Evolutionary conservation across 35 echinoderm and acorn worm genomes (phyloP), one percentile per base, ranked within the genome.

Genomic region (Anneissia japonica): DNA sequence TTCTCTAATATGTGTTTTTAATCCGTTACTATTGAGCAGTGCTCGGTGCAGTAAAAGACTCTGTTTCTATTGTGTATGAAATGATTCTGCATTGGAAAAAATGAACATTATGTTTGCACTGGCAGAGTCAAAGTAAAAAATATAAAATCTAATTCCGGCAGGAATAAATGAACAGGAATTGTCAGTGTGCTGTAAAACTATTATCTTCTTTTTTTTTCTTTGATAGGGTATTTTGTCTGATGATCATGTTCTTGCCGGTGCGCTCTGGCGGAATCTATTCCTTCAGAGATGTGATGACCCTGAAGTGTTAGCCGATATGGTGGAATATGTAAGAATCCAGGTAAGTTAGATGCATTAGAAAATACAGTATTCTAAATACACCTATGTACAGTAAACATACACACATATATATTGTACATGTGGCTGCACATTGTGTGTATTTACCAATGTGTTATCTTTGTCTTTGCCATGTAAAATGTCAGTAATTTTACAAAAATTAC

Each of bases 261-360:
- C 95, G 4, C 56, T 98, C 40, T 98, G 95, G 95, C 84, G 95
- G 23, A 98, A 91, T 81, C 30, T 98, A 30, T 98, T 98, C 37
- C 35, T 89, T 41, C 77, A 81, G 55, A 77, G 86, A 30, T 93
- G 92, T 32, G 86, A 93, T 39, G 95, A 98, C 43, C 88, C 95
- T 45, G 81, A 89, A 75, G 77, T 85, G 43, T 32, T 98, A 11
- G 83, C 85, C n/a, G 83, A 88, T 32, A 98, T 98, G 95, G 95
- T 98, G 12, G 95, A 86, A 51, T 98, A 98, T 64, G 89, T 98
- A 45, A 89, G 95, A 76, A 81, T 94, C 43, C 95, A 97, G 91
- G 95, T 93, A 72, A 75, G 86, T 6, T 93, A 32, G 74, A 28
- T 72, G 34, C 23, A 85, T 13, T 14, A 28, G 55, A 72, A 16